These are phyloP conservation scores for Pecten maximus DNA, from an alignment of 2,888 invertebrate genomes.

Conservation along the genomic window DNA sequence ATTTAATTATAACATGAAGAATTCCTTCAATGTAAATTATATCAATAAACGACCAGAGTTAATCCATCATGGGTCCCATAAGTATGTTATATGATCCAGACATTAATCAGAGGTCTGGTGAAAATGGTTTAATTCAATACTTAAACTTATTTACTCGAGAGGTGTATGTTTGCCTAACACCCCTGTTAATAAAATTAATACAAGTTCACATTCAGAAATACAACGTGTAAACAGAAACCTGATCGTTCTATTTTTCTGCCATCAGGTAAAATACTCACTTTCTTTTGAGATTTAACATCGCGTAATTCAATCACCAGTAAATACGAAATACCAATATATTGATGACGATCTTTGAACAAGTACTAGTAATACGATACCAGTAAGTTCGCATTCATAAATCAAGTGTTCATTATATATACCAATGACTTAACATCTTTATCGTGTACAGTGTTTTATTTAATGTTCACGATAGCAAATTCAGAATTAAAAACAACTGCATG, in stretches of 20 bases:
- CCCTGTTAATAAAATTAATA: too few relatives aligned
- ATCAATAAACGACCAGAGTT: neutral
- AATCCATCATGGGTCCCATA: neutral
- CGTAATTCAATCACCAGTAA: too few relatives aligned
- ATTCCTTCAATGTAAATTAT: neutral
- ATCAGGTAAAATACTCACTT: neutral
- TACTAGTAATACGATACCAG: too few relatives aligned
- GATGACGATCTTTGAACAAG: too few relatives aligned
- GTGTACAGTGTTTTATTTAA: neutral
- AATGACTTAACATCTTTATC: neutral
- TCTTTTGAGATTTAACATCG: neutral
- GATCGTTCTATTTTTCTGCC: neutral
- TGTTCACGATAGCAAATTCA: neutral
- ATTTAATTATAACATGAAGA: too few relatives aligned
- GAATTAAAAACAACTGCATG: neutral
- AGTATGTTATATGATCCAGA: neutral
- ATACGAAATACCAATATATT: too few relatives aligned
- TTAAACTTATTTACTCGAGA: neutral
- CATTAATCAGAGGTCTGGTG: neutral
- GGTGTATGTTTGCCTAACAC: too few relatives aligned
- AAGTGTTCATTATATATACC: neutral
- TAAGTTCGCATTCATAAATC: too few relatives aligned
- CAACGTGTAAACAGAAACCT: neutral
- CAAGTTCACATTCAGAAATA: neutral
- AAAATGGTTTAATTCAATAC: neutral